Percentiles rank a stretch among this genome's conserved stretches.
Evolutionary conservation across 2,888 invertebrate species (phyloP).

Genomic region (Caenorhabditis sp.): DNA sequence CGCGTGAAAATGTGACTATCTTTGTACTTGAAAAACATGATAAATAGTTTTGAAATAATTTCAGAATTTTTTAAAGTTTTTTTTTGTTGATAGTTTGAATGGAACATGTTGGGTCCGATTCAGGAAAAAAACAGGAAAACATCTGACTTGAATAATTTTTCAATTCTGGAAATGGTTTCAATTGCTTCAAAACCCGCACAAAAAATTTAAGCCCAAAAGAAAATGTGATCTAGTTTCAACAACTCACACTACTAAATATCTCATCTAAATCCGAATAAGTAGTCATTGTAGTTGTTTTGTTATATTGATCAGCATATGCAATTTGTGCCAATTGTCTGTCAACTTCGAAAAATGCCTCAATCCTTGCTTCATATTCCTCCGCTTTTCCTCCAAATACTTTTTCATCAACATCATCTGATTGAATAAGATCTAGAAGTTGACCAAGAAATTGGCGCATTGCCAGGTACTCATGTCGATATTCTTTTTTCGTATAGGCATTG

Average conservation of each 20-base stretch:
- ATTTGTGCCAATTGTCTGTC: slow-evolving; percentile 1
- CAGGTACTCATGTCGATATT: slow-evolving; percentile 6
- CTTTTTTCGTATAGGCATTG: slow-evolving; percentile 2
- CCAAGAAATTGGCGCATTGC: slow-evolving; percentile 11
- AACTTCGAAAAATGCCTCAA: slow-evolving; percentile 9
- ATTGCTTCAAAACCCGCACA: background rate
- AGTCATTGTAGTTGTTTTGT: background rate
- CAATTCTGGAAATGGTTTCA: no score
- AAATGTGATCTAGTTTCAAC: background rate
- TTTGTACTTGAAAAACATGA: no score
- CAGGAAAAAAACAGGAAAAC: no score
- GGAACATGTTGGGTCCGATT: no score
- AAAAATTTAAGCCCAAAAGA: background rate
- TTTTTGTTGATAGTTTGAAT: no score
- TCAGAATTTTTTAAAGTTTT: no score
- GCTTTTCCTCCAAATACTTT: slow-evolving; percentile 1
- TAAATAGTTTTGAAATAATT: no score
- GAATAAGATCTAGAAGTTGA: slow-evolving; percentile 3
- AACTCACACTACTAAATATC: background rate
- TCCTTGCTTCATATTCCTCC: background rate
- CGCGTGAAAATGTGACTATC: no score
- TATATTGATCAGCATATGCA: slow-evolving; percentile 2
- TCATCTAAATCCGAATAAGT: background rate
- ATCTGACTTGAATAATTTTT: no score
- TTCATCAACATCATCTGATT: slow-evolving; percentile 2